These are phyloP conservation scores for Parapsyche elsis DNA, from an alignment of 1,140 invertebrate genomes.

Conservation along the genomic window DNA sequence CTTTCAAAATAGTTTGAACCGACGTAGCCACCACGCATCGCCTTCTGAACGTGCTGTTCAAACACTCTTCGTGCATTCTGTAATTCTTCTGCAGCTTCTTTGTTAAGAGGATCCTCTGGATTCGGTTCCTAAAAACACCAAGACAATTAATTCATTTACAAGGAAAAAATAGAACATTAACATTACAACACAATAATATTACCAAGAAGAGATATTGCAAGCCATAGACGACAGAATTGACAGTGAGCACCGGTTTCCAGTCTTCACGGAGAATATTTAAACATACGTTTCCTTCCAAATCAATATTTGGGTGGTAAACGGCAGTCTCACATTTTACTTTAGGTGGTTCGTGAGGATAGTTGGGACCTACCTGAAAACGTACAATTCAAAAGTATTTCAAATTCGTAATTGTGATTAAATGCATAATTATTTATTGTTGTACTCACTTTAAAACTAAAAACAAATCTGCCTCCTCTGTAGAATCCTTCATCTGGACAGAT, in stretches of 20 bases:
- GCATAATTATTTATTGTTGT: neutral
- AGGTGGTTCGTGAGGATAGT: conserved; percentile 96
- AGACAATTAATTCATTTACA: neutral
- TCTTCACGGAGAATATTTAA: conserved; percentile 96
- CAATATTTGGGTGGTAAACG: conserved; percentile 96
- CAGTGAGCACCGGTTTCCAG: conserved; percentile 98
- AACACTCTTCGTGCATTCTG: conserved; percentile 94
- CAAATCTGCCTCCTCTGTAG: conserved; percentile 92
- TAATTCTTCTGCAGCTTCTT: conserved; percentile 98
- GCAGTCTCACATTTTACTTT: conserved; percentile 96
- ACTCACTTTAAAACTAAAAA: conserved; percentile 92
- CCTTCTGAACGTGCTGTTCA: conserved; percentile 95
- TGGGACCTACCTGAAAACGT: conserved; percentile 82
- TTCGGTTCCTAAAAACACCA: conserved; percentile 86
- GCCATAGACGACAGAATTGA: conserved; percentile 98
- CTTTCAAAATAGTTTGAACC: conserved; percentile 94
- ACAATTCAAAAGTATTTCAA: neutral
- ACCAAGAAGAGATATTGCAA: conserved; percentile 97
- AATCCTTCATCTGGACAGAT: conserved; percentile 99
- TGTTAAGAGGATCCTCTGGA: conserved; percentile 98
- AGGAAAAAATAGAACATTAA: neutral
- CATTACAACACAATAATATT: conserved; percentile 49
- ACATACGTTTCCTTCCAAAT: conserved; percentile 94
- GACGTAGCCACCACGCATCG: conserved; percentile 95
- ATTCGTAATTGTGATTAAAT: neutral